Conservation (phyloP, 2,113 vertebrate species). For the Castor canadensis region DNA sequence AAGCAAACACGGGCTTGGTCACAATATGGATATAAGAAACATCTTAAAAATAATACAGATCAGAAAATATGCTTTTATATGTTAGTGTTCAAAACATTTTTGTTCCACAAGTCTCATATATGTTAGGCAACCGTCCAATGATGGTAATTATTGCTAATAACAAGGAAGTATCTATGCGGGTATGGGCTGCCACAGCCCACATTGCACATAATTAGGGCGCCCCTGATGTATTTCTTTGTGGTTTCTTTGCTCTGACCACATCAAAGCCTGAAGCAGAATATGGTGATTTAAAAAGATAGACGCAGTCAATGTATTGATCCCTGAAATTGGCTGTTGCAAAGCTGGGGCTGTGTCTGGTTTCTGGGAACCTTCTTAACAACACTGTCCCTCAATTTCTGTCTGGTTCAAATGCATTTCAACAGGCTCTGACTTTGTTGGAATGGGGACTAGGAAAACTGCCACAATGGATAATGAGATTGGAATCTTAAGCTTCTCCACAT, state of each 20-base stretch:
- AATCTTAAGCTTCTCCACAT: conserved; percentile 43
- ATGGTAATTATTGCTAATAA: conserved; percentile 76
- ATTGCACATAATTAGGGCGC: conserved; percentile 72
- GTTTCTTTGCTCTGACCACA: conserved; percentile 76
- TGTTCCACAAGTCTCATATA: conserved; percentile 61
- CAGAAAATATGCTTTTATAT: conserved; percentile 72
- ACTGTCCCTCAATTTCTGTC: conserved; percentile 47
- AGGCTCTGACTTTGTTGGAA: conserved; percentile 48
- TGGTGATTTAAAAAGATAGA: conserved; percentile 63
- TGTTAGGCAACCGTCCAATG: conserved; percentile 75
- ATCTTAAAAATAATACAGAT: conserved; percentile 75
- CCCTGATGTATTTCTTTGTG: conserved; percentile 73
- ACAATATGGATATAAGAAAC: conserved; percentile 42
- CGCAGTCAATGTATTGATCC: conserved; percentile 24
- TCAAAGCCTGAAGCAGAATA: conserved; percentile 67
- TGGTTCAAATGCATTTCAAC: conserved; percentile 38
- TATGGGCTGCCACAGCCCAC: conserved; percentile 56
- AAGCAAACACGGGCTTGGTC: conserved; percentile 67
- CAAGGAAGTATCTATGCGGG: conserved; percentile 67
- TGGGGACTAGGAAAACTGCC: conserved; percentile 14
- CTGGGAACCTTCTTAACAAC: conserved; percentile 33
- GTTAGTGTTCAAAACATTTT: conserved; percentile 52
- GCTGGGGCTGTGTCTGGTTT: conserved; percentile 39
- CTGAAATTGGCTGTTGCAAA: neutral
- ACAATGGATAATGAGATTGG: conserved; percentile 46